phyloP scores from a whole-genome alignment of 2,113 vertebrate species.

The Beaufortia kweichowensis region DNA sequence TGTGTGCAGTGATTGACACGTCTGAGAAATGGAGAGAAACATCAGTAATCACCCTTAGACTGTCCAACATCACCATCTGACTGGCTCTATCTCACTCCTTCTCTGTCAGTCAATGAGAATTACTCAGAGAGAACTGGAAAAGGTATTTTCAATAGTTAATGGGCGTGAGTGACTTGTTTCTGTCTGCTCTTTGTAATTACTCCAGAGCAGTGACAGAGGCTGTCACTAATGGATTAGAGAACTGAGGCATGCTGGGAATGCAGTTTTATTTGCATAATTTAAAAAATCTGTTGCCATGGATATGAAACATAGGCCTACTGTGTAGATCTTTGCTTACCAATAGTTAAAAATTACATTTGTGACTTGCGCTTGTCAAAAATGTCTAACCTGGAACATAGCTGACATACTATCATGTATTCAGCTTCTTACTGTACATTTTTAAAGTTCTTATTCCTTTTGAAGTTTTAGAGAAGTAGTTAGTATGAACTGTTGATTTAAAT shows the following conservation, averaged over 20 bases:
- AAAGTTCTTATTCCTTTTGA: too few species aligned
- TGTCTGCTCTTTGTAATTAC: conserved; percentile 47
- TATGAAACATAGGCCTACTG: too few species aligned
- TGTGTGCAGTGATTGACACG: neutral
- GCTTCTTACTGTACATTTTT: too few species aligned
- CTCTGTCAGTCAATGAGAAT: conserved; percentile 6
- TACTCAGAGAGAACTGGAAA: neutral
- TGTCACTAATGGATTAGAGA: conserved; percentile 42
- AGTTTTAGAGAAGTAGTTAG: too few species aligned
- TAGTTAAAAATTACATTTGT: too few species aligned
- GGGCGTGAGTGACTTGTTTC: conserved; percentile 42
- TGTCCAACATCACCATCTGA: neutral
- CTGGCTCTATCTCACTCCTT: neutral
- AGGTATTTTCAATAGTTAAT: conserved; percentile 21
- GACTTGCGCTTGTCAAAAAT: too few species aligned
- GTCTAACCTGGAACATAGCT: too few species aligned
- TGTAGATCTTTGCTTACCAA: too few species aligned
- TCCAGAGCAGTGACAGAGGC: conserved; percentile 40
- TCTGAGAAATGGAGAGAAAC: neutral
- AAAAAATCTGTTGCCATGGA: conserved; percentile 4
- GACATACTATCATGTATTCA: too few species aligned
- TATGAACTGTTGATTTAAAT: too few species aligned
- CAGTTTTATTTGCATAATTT: conserved; percentile 38
- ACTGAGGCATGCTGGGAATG: conserved; percentile 51
- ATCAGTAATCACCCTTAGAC: neutral